Conservation (phyloP, 2,888 invertebrate species). For the Pseudolycoriella hygida region DNA sequence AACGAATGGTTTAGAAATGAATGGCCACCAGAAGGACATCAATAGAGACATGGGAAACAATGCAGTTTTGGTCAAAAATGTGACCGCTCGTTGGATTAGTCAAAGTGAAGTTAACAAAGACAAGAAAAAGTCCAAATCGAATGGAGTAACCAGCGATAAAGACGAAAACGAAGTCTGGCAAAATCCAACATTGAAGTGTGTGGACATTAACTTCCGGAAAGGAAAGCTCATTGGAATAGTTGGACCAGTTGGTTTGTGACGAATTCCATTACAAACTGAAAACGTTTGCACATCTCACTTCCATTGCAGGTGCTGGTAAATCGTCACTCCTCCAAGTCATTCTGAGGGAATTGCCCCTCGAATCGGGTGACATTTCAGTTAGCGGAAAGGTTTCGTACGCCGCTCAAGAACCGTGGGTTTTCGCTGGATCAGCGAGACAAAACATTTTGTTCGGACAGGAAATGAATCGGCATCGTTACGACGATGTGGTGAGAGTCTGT, state of each 20-base stretch:
- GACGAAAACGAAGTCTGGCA: not conserved
- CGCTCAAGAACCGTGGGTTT: conserved; percentile 74
- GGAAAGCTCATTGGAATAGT: conserved; percentile 50
- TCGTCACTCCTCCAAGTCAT: conserved; percentile 48
- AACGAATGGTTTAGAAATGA: not conserved
- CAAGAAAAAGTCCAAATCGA: not conserved
- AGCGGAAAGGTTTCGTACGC: conserved; percentile 54
- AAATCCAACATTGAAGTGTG: conserved; percentile 25
- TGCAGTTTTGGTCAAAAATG: conserved; percentile 16
- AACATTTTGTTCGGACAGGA: conserved; percentile 66
- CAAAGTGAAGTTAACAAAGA: not conserved
- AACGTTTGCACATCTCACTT: too few relatives aligned
- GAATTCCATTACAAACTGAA: too few relatives aligned
- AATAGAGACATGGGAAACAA: not conserved
- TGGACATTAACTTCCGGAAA: conserved; percentile 34
- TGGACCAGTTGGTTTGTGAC: conserved; percentile 40
- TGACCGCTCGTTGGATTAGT: conserved; percentile 30
- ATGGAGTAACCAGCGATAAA: not conserved
- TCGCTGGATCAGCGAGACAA: conserved; percentile 56
- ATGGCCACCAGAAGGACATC: not conserved
- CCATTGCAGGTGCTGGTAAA: conserved; percentile 46
- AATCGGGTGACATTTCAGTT: conserved; percentile 34
- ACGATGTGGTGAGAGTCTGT: conserved; percentile 26
- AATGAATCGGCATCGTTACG: conserved; percentile 21
- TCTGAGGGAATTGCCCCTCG: conserved; percentile 49